These are phyloP conservation scores for Mallotus villosus DNA, from an alignment of 2,797 vertebrate genomes.

Conservation along the genomic window DNA sequence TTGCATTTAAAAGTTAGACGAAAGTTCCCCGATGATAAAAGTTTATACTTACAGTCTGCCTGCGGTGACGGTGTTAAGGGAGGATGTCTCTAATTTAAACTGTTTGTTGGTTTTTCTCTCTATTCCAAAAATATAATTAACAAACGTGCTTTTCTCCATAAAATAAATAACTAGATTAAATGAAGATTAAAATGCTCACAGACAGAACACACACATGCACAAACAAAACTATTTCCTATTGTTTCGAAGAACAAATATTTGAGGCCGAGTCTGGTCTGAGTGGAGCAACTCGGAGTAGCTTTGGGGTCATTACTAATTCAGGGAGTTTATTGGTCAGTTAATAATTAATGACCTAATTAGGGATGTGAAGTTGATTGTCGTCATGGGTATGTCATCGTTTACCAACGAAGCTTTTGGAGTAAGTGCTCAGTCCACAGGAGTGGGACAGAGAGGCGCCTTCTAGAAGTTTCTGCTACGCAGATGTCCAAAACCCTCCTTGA, in stretches of 20 bases:
- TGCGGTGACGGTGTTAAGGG: background rate
- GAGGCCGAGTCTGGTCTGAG: constrained; percentile 58
- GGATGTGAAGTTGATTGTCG: constrained; percentile 67
- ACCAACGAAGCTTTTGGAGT: constrained; percentile 38
- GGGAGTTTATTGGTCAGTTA: constrained; percentile 79
- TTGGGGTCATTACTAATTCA: constrained; percentile 77
- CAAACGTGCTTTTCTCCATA: background rate
- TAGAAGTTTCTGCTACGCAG: background rate
- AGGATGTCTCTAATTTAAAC: background rate
- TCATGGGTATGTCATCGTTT: constrained; percentile 56
- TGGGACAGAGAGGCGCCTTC: constrained; percentile 32
- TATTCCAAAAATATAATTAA: background rate
- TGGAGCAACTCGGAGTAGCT: constrained; percentile 57
- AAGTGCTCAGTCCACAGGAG: constrained; percentile 29
- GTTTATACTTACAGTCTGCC: constrained; percentile 9
- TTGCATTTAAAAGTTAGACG: background rate
- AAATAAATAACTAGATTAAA: background rate
- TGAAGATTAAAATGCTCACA: background rate
- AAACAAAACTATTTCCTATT: constrained; percentile 34
- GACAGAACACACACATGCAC: constrained; percentile 31
- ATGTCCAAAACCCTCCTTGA: background rate
- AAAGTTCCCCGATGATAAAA: background rate
- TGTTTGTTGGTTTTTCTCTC: background rate
- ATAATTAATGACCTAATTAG: constrained; percentile 84
- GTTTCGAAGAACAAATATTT: constrained; percentile 71